Evolutionary conservation across 2,888 invertebrate species (phyloP).

Genomic region (Ormyrus pomaceus): DNA sequence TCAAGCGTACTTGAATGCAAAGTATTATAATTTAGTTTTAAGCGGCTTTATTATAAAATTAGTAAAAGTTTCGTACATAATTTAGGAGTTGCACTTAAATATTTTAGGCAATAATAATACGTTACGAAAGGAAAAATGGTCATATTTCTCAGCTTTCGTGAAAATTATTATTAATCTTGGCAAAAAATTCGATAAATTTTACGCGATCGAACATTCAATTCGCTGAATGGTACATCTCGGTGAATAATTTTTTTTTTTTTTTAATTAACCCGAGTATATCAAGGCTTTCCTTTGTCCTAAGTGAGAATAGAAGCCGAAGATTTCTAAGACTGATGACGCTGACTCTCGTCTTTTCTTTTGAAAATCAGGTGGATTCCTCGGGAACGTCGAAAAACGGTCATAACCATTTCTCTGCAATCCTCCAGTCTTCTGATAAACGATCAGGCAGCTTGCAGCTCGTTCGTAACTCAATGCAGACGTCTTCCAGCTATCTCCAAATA

Average conservation of each 20-base stretch:
- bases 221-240: neutral
- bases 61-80: too few species aligned
- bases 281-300: constrained; percentile 32
- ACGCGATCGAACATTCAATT: neutral
- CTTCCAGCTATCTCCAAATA: neutral
- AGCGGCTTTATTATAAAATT: too few species aligned
- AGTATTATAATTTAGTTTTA: too few species aligned
- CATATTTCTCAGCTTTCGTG: neutral
- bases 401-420: constrained; percentile 53
- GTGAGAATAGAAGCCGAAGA: constrained; percentile 47
- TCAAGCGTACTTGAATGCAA: too few species aligned
- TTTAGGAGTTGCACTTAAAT: too few species aligned
- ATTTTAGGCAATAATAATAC: too few species aligned
- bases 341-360: constrained; percentile 55
- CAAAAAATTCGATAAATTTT: too few species aligned
- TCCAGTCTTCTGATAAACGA: constrained; percentile 47
- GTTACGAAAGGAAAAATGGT: too few species aligned
- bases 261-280: constrained; percentile 50
- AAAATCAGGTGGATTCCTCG: constrained; percentile 39
- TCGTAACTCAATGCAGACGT: constrained; percentile 28
- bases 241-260: constrained; percentile 21
- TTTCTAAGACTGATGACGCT: constrained; percentile 51
- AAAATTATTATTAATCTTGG: too few species aligned
- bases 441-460: constrained; percentile 20
- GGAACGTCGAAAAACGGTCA: constrained; percentile 49